phyloP scores from a whole-genome alignment of 1,140 invertebrate genomes.

The Drosophila lacertosa region DNA sequence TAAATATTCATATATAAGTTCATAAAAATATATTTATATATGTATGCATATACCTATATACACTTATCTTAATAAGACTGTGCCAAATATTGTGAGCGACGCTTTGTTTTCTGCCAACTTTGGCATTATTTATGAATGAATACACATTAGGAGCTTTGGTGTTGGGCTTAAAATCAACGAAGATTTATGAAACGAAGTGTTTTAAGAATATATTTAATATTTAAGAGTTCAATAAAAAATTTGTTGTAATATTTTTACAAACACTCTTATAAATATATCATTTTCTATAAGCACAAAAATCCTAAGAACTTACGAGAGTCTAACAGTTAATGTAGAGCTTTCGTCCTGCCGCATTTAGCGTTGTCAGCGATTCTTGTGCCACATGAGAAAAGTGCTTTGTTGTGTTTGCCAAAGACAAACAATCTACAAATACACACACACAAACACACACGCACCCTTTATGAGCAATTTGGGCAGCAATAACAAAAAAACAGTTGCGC shows the following conservation, averaged over 20 bases:
- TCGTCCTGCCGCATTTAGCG: neutral
- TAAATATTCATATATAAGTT: constrained; percentile 29
- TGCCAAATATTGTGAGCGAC: constrained; percentile 29
- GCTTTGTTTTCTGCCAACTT: constrained; percentile 23
- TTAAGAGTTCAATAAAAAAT: no score
- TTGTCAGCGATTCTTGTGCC: neutral
- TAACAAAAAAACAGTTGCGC: constrained; percentile 37
- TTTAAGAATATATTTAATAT: neutral
- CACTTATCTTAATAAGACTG: no score
- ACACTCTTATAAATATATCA: no score
- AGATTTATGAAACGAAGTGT: constrained; percentile 15
- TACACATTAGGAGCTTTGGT: neutral
- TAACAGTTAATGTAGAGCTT: neutral
- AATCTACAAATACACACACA: neutral
- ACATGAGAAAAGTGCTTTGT: constrained; percentile 22
- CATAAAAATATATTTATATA: constrained; percentile 14
- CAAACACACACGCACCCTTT: constrained; percentile 8
- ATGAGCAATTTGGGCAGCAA: constrained; percentile 23
- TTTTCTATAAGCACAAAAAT: no score
- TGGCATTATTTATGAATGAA: constrained; percentile 34
- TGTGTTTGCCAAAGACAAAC: constrained; percentile 13
- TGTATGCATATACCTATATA: constrained; percentile 16
- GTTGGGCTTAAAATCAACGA: neutral
- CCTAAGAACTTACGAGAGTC: neutral
- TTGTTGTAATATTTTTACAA: no score